Evolutionary conservation across 2,888 invertebrate species (phyloP), one percentile per base, ranked within the genome.

Genomic region (Watsonalla cultraria): DNA sequence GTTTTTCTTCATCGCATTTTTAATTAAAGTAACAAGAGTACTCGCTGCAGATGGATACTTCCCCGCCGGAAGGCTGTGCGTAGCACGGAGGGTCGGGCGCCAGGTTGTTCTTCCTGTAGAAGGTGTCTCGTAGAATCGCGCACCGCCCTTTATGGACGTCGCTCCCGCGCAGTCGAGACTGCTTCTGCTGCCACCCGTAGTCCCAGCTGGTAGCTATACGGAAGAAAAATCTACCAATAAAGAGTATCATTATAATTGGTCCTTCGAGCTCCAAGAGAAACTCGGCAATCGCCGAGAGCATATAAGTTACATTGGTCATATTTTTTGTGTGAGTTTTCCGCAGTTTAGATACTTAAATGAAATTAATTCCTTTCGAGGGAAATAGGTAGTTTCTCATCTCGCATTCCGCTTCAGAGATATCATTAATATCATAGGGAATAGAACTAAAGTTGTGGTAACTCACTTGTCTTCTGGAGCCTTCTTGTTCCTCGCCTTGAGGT

Each of bases 101-200:
- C 8, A 92, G 77, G 57, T 92, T 92, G 62, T 87, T 90, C 70
- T 90, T 86, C 51, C 93, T 80, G 73, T 93, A 93, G 76, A 93
- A 93, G 0, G 92, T 92, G 55, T 92, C 86, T 7, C 84, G 81
- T 9, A 93, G 76, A 11, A 93, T 84, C 51, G 89, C 86, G 64
- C 87, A 83, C 55, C 92, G 87, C 1, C 92, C 93, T 60, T 64
- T 83, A 71, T 91, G 86, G 9, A 82, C 71, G 58, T 91, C 84
- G 14, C 84, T 78, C 0, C 80, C 73, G 1, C 65, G 75, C 48
- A 76, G 52, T 7, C 70, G 69, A 0, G 84, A 72, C 37, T 78
- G 70, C 74, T 86, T 90, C 82, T 92, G 92, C 49, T 91, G 88
- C 93, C 93, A 93, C 1, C 93, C 93, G 76, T 93, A 93, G 64